Evolutionary conservation across 2,797 vertebrate species (phyloP), one percentile per base, ranked within the genome.

Genomic region (Schizopygopsis malacanthus): DNA sequence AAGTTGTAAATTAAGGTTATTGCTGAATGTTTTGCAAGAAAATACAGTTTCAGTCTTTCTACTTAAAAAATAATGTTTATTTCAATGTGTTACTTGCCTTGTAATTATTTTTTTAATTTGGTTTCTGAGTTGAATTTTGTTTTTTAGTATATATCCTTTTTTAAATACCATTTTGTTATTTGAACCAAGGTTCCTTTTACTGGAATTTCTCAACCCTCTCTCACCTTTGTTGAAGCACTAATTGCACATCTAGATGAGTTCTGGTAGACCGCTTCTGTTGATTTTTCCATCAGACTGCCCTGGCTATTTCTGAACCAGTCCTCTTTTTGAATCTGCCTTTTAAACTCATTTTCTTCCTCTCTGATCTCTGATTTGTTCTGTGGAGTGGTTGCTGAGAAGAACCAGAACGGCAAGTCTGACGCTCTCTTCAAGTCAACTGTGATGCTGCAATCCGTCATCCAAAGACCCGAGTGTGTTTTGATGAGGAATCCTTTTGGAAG

Each of bases 301-400:
- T 75, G 83, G 86, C 83, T 78, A 80, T 28, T 69, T 69, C 52
- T 54, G 33, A 78, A 76, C 54, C 54, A 52, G 54, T 87, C 73
- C 56, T 82, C 22, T 72, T 79, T 61, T 18, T 59, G 4, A 71
- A 50, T 80, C 67, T 73, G 10, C 54, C 77, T 43, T 39, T 71
- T 61, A 79, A 54, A 72, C 41, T 85, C 41, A 79, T 79, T 85
- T 85, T 52, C 65, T 80, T 67, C 15, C 43, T 72, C 20, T 63
- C 86, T 85, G 86, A 88, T 72, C 20, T 63, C 86, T 85, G 86
- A 88, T 89, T 84, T 80, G 72, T 77, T 86, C 50, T 86, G 16
- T 86, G 78, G 80, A 87, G 80, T 86, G 88, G 84, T 81, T 18
- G 85, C 83, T 86, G 87, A 91, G 87, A 88, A 90, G 88, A 88